Evolutionary conservation across 2,888 invertebrate genomes (phyloP).

Genomic region (Calameuta pallipes): DNA sequence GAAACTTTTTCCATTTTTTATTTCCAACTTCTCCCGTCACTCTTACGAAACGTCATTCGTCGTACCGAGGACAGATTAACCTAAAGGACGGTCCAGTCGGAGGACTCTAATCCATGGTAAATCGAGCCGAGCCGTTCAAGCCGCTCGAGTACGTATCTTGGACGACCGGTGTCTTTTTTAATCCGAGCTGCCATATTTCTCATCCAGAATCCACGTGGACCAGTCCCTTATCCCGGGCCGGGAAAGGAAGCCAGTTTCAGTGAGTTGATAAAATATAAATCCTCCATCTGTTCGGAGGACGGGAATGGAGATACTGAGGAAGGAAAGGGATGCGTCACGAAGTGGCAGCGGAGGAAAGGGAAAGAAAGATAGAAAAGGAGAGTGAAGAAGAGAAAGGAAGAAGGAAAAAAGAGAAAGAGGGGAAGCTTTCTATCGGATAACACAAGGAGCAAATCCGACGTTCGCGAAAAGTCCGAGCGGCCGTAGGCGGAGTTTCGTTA

Average conservation of each 20-base stretch:
- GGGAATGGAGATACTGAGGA: background rate
- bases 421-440: constrained; percentile 20
- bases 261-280: constrained; percentile 8
- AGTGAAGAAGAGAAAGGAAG: background rate
- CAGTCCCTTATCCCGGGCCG: background rate
- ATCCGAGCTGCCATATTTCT: background rate
- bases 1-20: constrained; percentile 5
- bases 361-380: background rate
- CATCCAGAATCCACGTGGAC: background rate
- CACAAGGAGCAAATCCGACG: constrained; percentile 9
- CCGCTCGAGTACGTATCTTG: background rate
- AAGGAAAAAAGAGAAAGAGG: background rate
- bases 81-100: background rate
- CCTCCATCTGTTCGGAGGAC: background rate
- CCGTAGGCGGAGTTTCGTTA: constrained; percentile 14
- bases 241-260: background rate
- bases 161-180: background rate
- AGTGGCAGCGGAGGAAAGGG: background rate
- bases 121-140: background rate
- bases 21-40: background rate
- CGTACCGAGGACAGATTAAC: background rate
- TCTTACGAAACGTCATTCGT: background rate
- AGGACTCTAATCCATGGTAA: background rate
- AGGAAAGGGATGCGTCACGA: background rate
- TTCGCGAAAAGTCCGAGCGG: constrained; percentile 13